These are phyloP conservation scores for Oryzias dopingdopingensis DNA, from an alignment of 2,797 vertebrate genomes.

Conservation along the genomic window DNA sequence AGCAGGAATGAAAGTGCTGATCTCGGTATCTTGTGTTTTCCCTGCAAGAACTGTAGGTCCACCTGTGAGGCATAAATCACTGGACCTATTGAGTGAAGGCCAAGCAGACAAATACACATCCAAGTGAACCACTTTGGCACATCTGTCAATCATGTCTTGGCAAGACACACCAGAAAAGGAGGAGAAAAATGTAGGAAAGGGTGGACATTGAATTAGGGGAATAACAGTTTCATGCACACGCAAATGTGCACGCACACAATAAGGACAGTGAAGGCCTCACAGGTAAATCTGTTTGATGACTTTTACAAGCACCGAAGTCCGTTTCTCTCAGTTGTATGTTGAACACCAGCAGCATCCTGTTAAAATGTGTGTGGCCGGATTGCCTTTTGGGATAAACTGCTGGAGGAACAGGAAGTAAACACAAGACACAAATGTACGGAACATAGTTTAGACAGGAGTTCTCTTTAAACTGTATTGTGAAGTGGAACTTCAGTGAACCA, in stretches of 20 bases:
- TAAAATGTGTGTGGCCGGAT: conserved; percentile 43
- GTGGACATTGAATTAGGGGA: conserved; percentile 59
- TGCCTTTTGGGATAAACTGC: conserved; percentile 30
- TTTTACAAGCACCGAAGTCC: conserved; percentile 59
- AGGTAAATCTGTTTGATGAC: conserved; percentile 63
- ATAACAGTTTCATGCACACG: conserved; percentile 43
- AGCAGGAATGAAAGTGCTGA: conserved; percentile 27
- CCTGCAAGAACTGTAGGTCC: conserved; percentile 29
- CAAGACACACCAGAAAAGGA: conserved; percentile 33
- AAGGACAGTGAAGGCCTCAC: conserved; percentile 33
- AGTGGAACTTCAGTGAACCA: no score
- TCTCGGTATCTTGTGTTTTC: conserved; percentile 46
- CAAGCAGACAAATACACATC: conserved; percentile 52
- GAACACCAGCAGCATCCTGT: conserved; percentile 43
- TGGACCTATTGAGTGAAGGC: conserved; percentile 25
- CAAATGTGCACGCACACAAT: conserved; percentile 7
- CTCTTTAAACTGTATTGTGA: no score
- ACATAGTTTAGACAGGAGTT: no score
- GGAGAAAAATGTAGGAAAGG: conserved; percentile 50
- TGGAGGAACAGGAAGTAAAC: conserved; percentile 27
- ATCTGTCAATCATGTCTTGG: conserved; percentile 56
- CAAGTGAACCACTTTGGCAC: conserved; percentile 28
- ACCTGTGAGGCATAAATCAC: conserved; percentile 52
- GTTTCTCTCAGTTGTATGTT: conserved; percentile 47
- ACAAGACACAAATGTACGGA: conserved; percentile 4